phyloP scores from a whole-genome alignment of 2,797 vertebrate species.

The Microctenopoma steveboyesi region DNA sequence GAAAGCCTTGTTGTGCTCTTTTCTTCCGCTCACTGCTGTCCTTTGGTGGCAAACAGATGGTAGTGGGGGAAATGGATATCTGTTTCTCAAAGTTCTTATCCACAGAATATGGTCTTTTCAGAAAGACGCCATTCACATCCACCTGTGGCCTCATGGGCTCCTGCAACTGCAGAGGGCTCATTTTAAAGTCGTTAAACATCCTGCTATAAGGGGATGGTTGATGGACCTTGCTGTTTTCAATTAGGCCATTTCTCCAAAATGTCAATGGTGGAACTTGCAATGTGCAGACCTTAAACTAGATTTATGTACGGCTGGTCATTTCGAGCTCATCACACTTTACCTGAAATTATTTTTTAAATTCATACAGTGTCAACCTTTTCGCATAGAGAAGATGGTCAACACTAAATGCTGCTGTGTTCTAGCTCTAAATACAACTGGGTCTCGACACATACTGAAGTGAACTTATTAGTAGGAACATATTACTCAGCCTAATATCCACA shows the following conservation, averaged over 20 bases:
- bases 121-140: constrained; percentile 52
- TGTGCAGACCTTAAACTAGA: neutral
- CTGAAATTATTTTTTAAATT: no score
- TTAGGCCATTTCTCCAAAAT: constrained; percentile 1
- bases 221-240: constrained; percentile 13
- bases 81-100: constrained; percentile 74
- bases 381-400: neutral
- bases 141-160: constrained; percentile 39
- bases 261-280: neutral
- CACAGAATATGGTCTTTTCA: constrained; percentile 65
- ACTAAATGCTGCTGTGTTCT: neutral
- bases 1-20: constrained; percentile 76
- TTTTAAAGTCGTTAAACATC: constrained; percentile 60
- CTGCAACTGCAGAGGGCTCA: constrained; percentile 41
- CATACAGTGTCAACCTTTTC: no score
- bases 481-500: no score
- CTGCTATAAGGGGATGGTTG: constrained; percentile 1
- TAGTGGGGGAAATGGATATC: constrained; percentile 73
- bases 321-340: neutral
- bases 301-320: neutral
- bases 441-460: no score
- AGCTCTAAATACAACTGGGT: no score
- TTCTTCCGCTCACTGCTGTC: constrained; percentile 66
- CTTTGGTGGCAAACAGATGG: constrained; percentile 83
- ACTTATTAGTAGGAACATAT: no score